Evolutionary conservation across 2,113 vertebrate species (phyloP).

Genomic region (Sphaerodactylus townsendi): DNA sequence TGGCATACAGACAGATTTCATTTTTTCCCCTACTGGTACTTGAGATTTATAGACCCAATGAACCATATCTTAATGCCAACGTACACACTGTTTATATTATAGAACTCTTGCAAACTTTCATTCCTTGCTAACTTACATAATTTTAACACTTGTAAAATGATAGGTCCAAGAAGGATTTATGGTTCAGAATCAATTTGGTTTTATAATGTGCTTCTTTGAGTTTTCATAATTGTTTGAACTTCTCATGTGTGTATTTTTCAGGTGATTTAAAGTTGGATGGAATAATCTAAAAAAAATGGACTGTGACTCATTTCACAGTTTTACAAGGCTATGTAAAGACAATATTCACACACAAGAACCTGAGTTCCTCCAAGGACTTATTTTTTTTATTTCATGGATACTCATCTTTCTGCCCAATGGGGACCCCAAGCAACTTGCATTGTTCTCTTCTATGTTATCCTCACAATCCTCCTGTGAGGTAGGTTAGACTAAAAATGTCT

Average conservation of each 20-base stretch:
- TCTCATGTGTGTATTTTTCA: not conserved
- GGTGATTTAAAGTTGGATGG: not conserved
- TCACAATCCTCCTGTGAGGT: too few relatives aligned
- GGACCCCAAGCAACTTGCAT: too few relatives aligned
- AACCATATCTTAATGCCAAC: not conserved
- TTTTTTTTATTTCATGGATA: too few relatives aligned
- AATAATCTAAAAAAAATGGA: not conserved
- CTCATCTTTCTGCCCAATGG: too few relatives aligned
- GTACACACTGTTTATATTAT: not conserved
- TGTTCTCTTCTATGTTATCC: too few relatives aligned
- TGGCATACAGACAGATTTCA: not conserved
- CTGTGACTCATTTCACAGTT: not conserved
- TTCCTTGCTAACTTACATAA: constrained; percentile 2
- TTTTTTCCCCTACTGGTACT: not conserved
- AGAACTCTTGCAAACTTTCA: not conserved
- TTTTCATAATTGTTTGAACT: constrained; percentile 2
- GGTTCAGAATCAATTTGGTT: constrained; percentile 2
- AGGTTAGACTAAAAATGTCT: too few relatives aligned
- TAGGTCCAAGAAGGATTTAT: not conserved
- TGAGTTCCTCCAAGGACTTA: not conserved
- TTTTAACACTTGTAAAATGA: constrained; percentile 4
- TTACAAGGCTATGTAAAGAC: not conserved
- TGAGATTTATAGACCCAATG: not conserved
- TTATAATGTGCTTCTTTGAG: not conserved
- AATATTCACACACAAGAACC: not conserved